These are phyloP conservation scores for Ptilodon capucinus DNA, from an alignment of 2,888 invertebrate genomes.

Conservation along the genomic window DNA sequence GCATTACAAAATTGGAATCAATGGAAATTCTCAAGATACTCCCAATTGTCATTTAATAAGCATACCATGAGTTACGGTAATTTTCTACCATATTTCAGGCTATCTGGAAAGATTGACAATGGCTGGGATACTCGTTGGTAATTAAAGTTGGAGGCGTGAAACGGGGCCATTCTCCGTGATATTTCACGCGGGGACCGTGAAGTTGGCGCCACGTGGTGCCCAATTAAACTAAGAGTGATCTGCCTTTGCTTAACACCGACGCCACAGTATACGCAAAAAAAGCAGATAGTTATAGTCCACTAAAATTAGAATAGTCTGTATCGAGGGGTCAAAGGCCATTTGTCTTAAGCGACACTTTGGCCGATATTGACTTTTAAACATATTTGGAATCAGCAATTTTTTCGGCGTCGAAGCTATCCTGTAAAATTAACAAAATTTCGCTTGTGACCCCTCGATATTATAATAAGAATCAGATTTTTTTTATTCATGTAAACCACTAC, in stretches of 20 bases:
- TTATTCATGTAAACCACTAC: too few relatives aligned
- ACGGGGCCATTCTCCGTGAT: conserved; percentile 55
- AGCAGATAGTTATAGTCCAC: background rate
- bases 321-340: too few relatives aligned
- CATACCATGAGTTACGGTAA: background rate
- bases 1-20: too few relatives aligned
- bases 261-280: conserved; percentile 28
- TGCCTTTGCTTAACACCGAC: conserved; percentile 33
- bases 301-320: too few relatives aligned
- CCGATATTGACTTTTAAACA: too few relatives aligned
- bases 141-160: conserved; percentile 54
- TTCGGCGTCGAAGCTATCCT: too few relatives aligned
- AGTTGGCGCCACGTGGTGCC: conserved; percentile 66
- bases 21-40: too few relatives aligned
- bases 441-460: too few relatives aligned
- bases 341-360: too few relatives aligned
- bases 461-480: too few relatives aligned
- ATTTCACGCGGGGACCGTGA: conserved; percentile 57
- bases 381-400: too few relatives aligned
- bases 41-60: background rate
- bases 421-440: too few relatives aligned
- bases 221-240: conserved; percentile 27
- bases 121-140: conserved; percentile 25
- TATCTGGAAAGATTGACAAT: conserved; percentile 19
- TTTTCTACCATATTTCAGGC: background rate